Conservation (phyloP, 2,888 invertebrate species). For the Chirona hameri region DNA sequence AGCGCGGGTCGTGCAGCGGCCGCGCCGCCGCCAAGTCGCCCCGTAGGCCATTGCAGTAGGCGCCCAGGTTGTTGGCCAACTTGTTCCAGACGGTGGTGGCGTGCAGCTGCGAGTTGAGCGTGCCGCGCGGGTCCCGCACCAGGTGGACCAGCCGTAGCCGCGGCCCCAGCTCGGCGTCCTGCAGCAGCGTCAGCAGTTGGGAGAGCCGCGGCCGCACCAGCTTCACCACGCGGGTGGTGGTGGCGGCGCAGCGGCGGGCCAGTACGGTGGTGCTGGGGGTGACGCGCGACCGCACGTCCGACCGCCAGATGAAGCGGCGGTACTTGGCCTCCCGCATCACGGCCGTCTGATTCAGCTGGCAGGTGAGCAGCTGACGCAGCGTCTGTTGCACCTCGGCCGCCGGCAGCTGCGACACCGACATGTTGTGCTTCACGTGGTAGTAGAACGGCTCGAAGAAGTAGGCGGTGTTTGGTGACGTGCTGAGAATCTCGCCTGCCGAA, state of each 20-base stretch:
- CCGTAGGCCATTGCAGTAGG: neutral
- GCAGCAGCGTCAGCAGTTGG: neutral
- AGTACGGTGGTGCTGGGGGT: neutral
- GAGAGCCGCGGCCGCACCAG: conserved; percentile 3
- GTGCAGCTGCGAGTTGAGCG: neutral
- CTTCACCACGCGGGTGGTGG: neutral
- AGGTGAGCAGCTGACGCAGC: neutral
- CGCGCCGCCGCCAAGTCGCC: neutral
- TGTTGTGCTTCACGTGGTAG: neutral
- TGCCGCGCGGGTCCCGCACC: conserved; percentile 14
- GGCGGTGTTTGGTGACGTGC: neutral
- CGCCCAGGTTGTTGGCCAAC: neutral
- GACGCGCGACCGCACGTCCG: neutral
- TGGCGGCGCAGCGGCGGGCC: neutral
- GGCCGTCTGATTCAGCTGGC: neutral
- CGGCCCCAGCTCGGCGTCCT: neutral
- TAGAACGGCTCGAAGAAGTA: conserved; percentile 10
- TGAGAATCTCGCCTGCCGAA: neutral
- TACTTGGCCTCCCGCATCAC: neutral
- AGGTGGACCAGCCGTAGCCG: neutral
- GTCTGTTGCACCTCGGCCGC: neutral
- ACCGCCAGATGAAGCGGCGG: neutral
- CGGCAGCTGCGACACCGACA: neutral
- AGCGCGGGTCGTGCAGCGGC: neutral
- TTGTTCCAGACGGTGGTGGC: neutral